Evolutionary conservation across 2,113 vertebrate genomes (phyloP).

Genomic region (Cranoglanis bouderius): DNA sequence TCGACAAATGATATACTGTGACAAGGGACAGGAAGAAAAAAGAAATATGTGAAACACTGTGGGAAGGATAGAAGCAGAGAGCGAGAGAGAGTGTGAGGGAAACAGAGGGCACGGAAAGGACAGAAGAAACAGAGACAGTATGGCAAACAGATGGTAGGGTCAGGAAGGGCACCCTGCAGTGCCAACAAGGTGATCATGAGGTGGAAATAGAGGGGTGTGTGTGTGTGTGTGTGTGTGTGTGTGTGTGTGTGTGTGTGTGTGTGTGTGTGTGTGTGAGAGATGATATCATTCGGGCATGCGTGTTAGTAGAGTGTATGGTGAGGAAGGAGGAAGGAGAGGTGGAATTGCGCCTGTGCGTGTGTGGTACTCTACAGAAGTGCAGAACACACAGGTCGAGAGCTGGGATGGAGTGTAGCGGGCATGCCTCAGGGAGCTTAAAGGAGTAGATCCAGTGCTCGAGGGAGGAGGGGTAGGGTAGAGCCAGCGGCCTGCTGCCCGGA

Average conservation of each 20-base stretch:
- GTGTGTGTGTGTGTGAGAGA: slow-evolving; percentile 3
- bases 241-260: slow-evolving; percentile 9
- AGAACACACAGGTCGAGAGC: slow-evolving; percentile 50
- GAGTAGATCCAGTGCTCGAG: slow-evolving; percentile 63
- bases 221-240: neutral
- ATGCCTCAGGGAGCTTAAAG: slow-evolving; percentile 59
- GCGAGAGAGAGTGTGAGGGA: slow-evolving; percentile 9
- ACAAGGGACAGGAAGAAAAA: neutral
- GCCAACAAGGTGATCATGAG: slow-evolving; percentile 42
- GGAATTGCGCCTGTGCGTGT: slow-evolving; percentile 25
- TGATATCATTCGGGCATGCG: neutral
- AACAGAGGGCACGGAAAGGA: slow-evolving; percentile 40
- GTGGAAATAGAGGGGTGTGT: slow-evolving; percentile 25
- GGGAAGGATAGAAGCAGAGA: slow-evolving; percentile 12
- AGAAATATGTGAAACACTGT: neutral
- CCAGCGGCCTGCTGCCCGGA: slow-evolving; percentile 62
- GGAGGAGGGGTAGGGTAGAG: slow-evolving; percentile 66
- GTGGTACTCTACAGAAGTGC: slow-evolving; percentile 45
- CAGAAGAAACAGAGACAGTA: slow-evolving; percentile 46
- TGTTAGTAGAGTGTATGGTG: neutral
- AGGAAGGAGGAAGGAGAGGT: slow-evolving; percentile 28
- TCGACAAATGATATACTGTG: neutral
- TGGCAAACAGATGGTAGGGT: slow-evolving; percentile 53
- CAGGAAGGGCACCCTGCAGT: slow-evolving; percentile 43
- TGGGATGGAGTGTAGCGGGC: slow-evolving; percentile 53